Evolutionary conservation across 2,888 invertebrate species (phyloP).

Genomic region (Vandiemenella viatica): DNA sequence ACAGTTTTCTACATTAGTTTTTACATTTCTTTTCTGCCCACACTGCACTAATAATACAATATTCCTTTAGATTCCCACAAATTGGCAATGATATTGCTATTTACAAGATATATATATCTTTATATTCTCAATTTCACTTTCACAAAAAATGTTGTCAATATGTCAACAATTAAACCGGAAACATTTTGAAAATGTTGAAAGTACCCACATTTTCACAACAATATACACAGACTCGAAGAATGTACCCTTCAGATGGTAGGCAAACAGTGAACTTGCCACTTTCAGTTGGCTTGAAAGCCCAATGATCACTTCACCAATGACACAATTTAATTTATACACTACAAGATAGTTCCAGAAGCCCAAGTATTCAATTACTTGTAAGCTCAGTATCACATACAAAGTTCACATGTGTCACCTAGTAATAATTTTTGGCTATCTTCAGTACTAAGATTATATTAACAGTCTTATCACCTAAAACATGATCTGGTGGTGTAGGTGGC

Average conservation of each 20-base stretch:
- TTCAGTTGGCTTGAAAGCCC: no score
- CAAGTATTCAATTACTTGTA: constrained; percentile 9
- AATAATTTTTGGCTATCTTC: constrained; percentile 9
- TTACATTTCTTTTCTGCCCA: not conserved
- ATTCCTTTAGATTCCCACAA: not conserved
- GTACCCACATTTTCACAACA: not conserved
- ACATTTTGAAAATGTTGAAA: not conserved
- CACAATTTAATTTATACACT: no score
- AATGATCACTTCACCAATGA: no score
- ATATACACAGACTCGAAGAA: no score
- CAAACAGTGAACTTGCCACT: no score
- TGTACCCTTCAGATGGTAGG: no score
- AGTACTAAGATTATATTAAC: constrained; percentile 11
- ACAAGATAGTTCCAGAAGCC: no score
- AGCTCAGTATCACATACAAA: constrained; percentile 17
- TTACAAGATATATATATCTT: constrained; percentile 1
- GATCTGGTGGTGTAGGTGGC: constrained; percentile 6
- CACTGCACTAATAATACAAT: not conserved
- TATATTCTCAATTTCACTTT: not conserved
- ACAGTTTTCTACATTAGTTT: no score
- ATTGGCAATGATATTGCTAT: constrained; percentile 3
- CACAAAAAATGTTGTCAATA: not conserved
- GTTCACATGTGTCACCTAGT: constrained; percentile 14
- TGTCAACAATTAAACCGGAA: not conserved
- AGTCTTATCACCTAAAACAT: constrained; percentile 12